Conservation (phyloP, 2,113 vertebrate genomes). For the Laticauda colubrina region DNA sequence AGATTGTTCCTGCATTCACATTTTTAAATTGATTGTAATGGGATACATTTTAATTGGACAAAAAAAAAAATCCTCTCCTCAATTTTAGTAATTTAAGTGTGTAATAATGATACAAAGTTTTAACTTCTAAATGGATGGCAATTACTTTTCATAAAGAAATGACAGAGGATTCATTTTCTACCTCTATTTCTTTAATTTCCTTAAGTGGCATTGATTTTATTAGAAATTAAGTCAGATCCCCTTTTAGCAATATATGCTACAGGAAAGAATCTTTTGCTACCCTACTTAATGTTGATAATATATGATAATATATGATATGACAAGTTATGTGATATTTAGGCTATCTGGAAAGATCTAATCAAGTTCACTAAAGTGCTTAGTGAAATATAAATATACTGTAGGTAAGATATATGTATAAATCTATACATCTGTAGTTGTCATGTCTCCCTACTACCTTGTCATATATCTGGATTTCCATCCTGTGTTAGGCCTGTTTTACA, state of each 20-base stretch:
- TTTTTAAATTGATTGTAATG: neutral
- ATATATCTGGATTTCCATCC: neutral
- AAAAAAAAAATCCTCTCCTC: neutral
- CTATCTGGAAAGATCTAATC: neutral
- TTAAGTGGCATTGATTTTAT: conserved; percentile 11
- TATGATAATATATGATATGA: neutral
- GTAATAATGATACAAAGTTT: neutral
- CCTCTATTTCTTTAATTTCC: conserved; percentile 25
- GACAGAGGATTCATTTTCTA: neutral
- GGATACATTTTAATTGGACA: neutral
- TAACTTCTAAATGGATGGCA: neutral
- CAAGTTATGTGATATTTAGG: neutral
- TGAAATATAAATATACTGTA: neutral
- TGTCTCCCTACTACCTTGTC: neutral
- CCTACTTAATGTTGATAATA: neutral
- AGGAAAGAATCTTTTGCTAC: neutral
- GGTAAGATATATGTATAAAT: neutral
- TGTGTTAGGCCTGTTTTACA: neutral
- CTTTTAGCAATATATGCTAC: neutral
- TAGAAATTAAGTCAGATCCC: neutral
- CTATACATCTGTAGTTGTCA: neutral
- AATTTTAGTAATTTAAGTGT: neutral
- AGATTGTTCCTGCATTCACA: neutral
- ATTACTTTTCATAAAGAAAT: conserved; percentile 1
- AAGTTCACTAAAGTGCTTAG: neutral